phyloP scores from a whole-genome alignment of 2,113 vertebrate genomes.

The Chauna torquata region DNA sequence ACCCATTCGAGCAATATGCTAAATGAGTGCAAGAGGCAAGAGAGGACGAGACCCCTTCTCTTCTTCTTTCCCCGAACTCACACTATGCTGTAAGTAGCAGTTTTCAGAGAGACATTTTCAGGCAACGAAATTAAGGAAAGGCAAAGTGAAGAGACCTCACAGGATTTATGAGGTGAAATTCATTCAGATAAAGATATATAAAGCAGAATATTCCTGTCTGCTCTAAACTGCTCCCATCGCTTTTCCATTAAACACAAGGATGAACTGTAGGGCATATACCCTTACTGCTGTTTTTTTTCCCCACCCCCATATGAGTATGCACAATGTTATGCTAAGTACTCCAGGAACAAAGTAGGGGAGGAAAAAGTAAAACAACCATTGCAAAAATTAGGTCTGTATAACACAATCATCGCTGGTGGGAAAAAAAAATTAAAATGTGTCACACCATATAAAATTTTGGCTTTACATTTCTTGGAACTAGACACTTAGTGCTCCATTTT shows the following conservation, averaged over 20 bases:
- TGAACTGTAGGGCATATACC: not conserved
- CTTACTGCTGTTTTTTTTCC: not conserved
- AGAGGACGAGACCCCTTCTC: not conserved
- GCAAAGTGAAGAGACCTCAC: not conserved
- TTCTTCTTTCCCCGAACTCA: not conserved
- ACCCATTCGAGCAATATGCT: fast-evolving
- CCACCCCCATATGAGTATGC: not conserved
- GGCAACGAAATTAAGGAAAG: not conserved
- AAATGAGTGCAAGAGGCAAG: not conserved
- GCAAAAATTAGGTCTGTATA: not conserved
- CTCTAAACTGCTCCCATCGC: not conserved
- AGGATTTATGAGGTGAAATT: not conserved
- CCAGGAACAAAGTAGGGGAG: not conserved
- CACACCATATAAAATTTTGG: not conserved
- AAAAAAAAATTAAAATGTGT: not conserved
- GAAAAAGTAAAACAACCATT: not conserved
- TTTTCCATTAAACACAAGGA: not conserved
- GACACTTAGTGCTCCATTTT: not conserved
- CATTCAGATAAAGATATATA: not conserved
- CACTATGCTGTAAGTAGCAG: not conserved
- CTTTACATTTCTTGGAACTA: not conserved
- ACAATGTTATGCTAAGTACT: not conserved
- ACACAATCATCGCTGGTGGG: not conserved
- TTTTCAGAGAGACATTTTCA: not conserved
- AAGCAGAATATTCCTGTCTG: not conserved